phyloP scores from a whole-genome alignment of 2,113 vertebrate species.

The Haplotaxodon microlepis region DNA sequence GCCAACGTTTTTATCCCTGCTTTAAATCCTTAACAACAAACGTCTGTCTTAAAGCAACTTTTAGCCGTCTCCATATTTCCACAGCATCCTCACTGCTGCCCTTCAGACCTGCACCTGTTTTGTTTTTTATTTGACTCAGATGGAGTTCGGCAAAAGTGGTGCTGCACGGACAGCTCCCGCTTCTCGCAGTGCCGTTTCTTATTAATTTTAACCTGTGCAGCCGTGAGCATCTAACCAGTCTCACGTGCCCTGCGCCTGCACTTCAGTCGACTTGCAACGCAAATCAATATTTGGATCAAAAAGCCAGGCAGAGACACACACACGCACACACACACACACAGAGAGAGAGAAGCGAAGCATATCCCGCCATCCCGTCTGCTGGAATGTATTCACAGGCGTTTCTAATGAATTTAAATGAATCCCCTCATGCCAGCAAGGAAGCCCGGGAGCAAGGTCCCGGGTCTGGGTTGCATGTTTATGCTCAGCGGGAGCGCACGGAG shows the following conservation, averaged over 20 bases:
- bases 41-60: neutral
- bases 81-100: neutral
- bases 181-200: neutral
- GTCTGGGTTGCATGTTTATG: neutral
- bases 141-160: neutral
- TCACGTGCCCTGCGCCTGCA: neutral
- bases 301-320: neutral
- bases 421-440: neutral
- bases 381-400: neutral
- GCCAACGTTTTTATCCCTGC: neutral
- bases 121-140: neutral
- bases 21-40: neutral
- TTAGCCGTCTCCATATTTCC: neutral
- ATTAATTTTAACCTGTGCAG: neutral
- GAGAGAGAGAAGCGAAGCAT: neutral
- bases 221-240: neutral
- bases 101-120: neutral
- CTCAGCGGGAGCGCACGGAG: neutral
- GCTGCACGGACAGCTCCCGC: slow-evolving; percentile 31
- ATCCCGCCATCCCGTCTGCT: neutral
- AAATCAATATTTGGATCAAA: neutral
- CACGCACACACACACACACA: fast-evolving
- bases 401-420: neutral
- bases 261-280: neutral
- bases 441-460: neutral